These are phyloP conservation scores for Orchestia grillus DNA, from an alignment of 1,140 invertebrate genomes.

Conservation along the genomic window DNA sequence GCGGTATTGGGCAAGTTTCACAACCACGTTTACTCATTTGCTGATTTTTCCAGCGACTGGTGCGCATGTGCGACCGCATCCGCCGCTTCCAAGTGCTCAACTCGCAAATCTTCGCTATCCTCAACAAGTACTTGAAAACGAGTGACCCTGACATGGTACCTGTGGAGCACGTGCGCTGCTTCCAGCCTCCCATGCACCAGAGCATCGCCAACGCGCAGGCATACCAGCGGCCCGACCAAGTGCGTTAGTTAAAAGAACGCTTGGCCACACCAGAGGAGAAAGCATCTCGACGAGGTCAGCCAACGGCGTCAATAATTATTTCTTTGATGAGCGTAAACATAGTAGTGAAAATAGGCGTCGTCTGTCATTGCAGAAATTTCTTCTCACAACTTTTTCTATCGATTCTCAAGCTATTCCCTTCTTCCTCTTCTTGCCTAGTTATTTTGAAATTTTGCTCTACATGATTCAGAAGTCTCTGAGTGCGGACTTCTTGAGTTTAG, in stretches of 20 bases:
- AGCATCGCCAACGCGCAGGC: conserved; percentile 74
- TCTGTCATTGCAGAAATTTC: background rate
- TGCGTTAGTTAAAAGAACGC: conserved; percentile 47
- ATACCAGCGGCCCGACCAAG: conserved; percentile 69
- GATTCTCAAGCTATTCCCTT: background rate
- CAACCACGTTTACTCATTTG: background rate
- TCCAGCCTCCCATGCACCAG: conserved; percentile 92
- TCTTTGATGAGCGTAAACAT: background rate
- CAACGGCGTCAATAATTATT: background rate
- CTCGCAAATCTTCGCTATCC: conserved; percentile 97
- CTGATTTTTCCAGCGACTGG: conserved; percentile 82
- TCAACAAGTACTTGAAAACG: conserved; percentile 95
- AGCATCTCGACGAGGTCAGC: background rate
- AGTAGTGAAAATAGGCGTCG: background rate
- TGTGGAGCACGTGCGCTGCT: conserved; percentile 96
- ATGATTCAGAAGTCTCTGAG: no score
- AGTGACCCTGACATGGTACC: conserved; percentile 87
- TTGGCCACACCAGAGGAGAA: background rate
- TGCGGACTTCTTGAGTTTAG: no score
- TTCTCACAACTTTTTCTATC: background rate
- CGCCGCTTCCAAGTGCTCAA: conserved; percentile 97
- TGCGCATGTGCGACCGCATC: conserved; percentile 97
- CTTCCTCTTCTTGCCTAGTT: no score
- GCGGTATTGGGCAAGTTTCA: background rate
- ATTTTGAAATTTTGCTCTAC: no score